Conservation (phyloP, 2,797 vertebrate species). For the Eurystomus glaucurus region DNA sequence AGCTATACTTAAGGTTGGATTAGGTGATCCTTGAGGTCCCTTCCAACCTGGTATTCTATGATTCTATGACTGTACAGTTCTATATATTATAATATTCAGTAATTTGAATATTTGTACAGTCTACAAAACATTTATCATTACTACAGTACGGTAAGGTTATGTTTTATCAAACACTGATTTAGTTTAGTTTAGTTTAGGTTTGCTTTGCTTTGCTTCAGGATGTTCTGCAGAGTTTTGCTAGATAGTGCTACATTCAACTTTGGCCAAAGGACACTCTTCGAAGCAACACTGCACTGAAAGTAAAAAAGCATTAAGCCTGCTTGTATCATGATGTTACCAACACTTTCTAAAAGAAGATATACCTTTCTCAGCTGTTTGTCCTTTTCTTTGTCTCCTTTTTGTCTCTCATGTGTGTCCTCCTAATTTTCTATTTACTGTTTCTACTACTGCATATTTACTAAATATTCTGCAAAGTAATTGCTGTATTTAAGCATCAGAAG, state of each 20-base stretch:
- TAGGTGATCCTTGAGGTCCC: too few species aligned
- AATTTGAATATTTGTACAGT: background rate
- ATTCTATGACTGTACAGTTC: too few species aligned
- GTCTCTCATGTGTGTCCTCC: background rate
- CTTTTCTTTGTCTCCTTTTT: background rate
- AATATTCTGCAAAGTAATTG: background rate
- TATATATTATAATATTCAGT: background rate
- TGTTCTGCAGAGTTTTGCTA: background rate
- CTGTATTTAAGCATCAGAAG: background rate
- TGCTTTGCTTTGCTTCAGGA: background rate
- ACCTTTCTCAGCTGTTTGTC: background rate
- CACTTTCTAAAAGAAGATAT: background rate
- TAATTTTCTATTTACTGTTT: background rate
- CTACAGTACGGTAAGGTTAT: background rate
- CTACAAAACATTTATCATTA: background rate
- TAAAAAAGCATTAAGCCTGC: fast-evolving
- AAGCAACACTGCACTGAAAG: background rate
- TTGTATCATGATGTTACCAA: background rate
- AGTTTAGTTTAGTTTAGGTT: background rate
- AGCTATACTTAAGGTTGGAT: too few species aligned
- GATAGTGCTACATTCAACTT: background rate
- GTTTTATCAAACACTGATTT: background rate
- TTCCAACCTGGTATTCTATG: too few species aligned
- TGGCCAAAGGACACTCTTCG: background rate
- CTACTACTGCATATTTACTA: background rate